Base-by-base conservation (phyloP, 2,113 vertebrate genomes). In the Micromys minutus region DNA sequence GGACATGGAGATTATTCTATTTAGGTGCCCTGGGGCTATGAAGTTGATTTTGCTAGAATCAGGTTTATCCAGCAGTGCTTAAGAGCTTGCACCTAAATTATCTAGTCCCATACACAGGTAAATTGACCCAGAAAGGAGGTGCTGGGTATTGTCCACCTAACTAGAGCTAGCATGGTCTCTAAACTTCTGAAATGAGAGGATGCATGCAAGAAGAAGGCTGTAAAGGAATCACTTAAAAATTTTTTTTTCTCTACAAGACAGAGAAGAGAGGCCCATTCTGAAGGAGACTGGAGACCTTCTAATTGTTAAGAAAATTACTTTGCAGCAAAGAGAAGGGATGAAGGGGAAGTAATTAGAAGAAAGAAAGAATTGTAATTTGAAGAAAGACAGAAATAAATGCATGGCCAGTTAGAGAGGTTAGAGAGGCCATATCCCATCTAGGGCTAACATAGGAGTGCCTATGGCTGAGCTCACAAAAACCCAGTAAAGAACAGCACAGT, bases 261-360 rank as follows among this genome's bases (percentile, higher is more conserved):
- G 21, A 65, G 29, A 80, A 92, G 42, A 86, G 50, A 89, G 45
- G 19, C 7, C 22, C 39, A 91, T 94, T 87, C 87, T 87, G 45
- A 65, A 83, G 47, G 47, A 24, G 12, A 75, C 16, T 36, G 22
- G 45, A 13, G 52, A 61, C 5, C 67, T 88, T 94, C 42, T 93
- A 69, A 89, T 61, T 91, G 36, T 39, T 76, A 47, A 76, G 61
- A 91, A 95, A 87, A 94, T 91, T 16, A 85, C n/a, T 95, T 92
- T 91, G 47, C 21, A 79, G 65, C 52, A 80, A 95, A 88, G 6
- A 19, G 59, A 90, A 85, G 52, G 63, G 7, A 3, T 39, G 63
- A 52, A 47, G 9, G 47, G 31, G 76, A 76, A 5, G 22, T 84
- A 74, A 75, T 47, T n/a, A 36, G 22, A n/a, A 39, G 47, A n/a